Conservation (phyloP, 1,140 invertebrate genomes). For the Rhizoglyphus robini region DNA sequence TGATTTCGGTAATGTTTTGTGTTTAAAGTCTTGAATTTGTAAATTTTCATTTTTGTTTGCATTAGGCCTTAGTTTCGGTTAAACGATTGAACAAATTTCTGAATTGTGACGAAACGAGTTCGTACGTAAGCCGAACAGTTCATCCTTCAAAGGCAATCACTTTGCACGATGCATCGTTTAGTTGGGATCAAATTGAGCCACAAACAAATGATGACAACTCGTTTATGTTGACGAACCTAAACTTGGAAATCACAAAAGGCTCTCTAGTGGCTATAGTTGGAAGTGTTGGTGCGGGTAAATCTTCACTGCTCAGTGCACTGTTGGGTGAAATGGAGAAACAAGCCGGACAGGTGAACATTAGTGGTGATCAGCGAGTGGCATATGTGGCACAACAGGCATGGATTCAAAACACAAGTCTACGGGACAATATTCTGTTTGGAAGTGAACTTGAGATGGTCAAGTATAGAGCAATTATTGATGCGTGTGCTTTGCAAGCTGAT, state of each 20-base stretch:
- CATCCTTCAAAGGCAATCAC: not conserved
- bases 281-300: conserved; percentile 39
- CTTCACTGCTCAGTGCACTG: conserved; percentile 37
- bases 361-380: conserved; percentile 28
- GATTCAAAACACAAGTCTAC: conserved; percentile 36
- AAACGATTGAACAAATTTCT: conserved; percentile 34
- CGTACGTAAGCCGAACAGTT: conserved; percentile 17
- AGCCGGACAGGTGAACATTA: conserved; percentile 25
- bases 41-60: not conserved
- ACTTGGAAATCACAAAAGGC: conserved; percentile 24
- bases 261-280: conserved; percentile 39
- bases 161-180: conserved; percentile 16
- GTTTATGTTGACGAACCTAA: conserved; percentile 24
- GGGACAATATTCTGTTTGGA: conserved; percentile 36
- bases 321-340: conserved; percentile 36
- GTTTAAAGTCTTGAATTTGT: conserved; percentile 19
- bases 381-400: conserved; percentile 38
- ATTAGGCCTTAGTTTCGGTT: conserved; percentile 34
- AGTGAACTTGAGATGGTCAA: conserved; percentile 27
- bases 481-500: conserved; percentile 18
- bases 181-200: too few relatives aligned
- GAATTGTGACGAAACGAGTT: conserved; percentile 31
- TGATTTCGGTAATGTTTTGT: conserved; percentile 11
- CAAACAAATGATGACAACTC: not conserved
- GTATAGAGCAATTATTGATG: conserved; percentile 25